Conservation (phyloP, 53 echinoderm and acorn worm species). For the Antedon mediterranea region DNA sequence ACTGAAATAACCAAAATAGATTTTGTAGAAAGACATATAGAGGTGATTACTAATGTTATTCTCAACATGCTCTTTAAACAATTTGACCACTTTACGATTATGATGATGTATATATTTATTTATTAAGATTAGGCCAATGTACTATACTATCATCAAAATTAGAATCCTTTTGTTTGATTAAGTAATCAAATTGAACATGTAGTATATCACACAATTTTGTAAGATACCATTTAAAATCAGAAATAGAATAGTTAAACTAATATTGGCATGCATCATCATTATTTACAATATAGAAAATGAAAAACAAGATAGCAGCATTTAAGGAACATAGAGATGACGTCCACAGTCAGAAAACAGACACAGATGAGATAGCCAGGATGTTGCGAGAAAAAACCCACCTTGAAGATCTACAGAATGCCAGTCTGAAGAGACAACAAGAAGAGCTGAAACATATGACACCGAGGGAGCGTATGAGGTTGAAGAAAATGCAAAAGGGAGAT, state of each 20-base stretch:
- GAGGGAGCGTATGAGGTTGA: slow-evolving; percentile 57
- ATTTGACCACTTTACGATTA: no score
- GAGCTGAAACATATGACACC: slow-evolving; percentile 50
- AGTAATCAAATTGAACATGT: no score
- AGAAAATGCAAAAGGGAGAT: slow-evolving; percentile 82
- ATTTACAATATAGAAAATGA: slow-evolving; percentile 97
- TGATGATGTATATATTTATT: no score
- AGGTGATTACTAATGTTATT: slow-evolving; percentile 36
- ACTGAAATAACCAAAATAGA: slow-evolving; percentile 73
- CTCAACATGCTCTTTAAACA: no score
- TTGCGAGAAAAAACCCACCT: slow-evolving; percentile 81
- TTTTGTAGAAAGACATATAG: slow-evolving; percentile 72
- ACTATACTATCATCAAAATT: no score
- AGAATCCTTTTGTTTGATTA: no score
- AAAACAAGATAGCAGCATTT: slow-evolving; percentile 63
- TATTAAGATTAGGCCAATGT: no score
- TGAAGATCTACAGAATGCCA: slow-evolving; percentile 72
- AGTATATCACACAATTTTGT: no score
- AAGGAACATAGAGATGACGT: slow-evolving; percentile 61
- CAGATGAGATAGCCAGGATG: slow-evolving; percentile 62
- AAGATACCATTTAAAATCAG: no score
- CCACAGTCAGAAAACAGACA: slow-evolving; percentile 36
- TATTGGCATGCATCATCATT: no score
- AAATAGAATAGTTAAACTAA: no score
- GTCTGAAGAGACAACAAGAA: slow-evolving; percentile 17